A percentile compares a stretch with the other conserved stretches of the same genome.
Conservation (phyloP, 1,140 invertebrate species). For the Cardiocondyla obscurior region DNA sequence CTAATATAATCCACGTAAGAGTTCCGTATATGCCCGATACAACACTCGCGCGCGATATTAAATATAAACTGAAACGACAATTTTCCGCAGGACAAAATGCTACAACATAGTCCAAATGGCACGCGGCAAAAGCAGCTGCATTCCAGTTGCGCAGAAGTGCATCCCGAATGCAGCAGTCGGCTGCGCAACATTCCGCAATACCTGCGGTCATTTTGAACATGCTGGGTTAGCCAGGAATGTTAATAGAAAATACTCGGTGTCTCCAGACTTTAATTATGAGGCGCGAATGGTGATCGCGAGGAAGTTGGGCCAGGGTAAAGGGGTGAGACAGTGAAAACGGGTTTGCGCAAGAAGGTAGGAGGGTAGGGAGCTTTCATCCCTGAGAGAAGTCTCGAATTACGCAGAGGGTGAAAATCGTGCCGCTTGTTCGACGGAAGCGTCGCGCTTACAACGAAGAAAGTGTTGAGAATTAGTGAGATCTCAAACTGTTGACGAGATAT, state of each 20-base stretch:
- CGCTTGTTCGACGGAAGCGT: constrained; percentile 22
- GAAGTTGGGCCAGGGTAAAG: neutral
- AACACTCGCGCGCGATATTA: constrained; percentile 6
- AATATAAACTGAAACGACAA: constrained; percentile 33
- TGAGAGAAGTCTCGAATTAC: constrained; percentile 34
- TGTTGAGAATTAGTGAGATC: neutral
- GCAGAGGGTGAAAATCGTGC: constrained; percentile 35
- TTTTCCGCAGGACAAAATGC: constrained; percentile 30
- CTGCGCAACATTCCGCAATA: constrained; percentile 71
- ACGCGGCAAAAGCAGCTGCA: constrained; percentile 42
- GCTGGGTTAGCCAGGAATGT: constrained; percentile 81
- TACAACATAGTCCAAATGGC: constrained; percentile 22
- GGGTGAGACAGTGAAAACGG: neutral
- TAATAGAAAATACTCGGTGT: constrained; percentile 82
- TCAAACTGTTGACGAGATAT: constrained; percentile 6
- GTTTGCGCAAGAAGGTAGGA: constrained; percentile 9
- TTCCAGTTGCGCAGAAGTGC: constrained; percentile 68
- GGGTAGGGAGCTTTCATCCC: neutral
- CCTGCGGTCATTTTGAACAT: constrained; percentile 78
- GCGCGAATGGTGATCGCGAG: constrained; percentile 59
- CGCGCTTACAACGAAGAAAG: constrained; percentile 12
- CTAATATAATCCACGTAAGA: neutral
- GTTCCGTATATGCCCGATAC: neutral
- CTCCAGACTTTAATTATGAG: constrained; percentile 79
- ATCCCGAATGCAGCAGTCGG: constrained; percentile 50